A percentile compares a stretch with the other conserved stretches of the same genome.
Evolutionary conservation across 2,113 vertebrate species (phyloP).

Genomic region (Xenopus laevis): DNA sequence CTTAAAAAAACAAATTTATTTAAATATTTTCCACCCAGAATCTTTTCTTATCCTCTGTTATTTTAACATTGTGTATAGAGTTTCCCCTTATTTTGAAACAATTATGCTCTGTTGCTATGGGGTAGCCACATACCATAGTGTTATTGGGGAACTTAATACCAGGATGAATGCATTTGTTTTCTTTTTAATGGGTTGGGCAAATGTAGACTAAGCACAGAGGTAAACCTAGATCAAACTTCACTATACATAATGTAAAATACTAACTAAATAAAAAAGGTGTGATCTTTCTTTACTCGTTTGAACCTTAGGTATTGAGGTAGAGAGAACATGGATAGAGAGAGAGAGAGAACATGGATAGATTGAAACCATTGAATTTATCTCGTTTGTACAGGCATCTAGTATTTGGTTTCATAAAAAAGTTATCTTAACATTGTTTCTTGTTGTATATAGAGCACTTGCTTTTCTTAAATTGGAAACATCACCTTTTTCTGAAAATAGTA

Average conservation of each 20-base stretch:
- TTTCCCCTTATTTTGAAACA: neutral
- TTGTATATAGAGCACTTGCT: too few species aligned
- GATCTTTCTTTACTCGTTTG: conserved; percentile 14
- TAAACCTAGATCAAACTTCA: conserved; percentile 15
- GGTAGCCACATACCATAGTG: neutral
- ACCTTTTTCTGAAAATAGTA: too few species aligned
- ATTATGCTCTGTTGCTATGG: neutral
- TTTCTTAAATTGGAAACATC: too few species aligned
- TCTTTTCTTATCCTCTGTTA: too few species aligned
- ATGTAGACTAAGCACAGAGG: conserved; percentile 6
- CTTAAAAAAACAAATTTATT: too few species aligned
- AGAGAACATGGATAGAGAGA: conserved; percentile 14
- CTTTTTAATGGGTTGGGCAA: conserved; percentile 13
- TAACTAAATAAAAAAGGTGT: conserved; percentile 6
- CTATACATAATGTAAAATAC: conserved; percentile 14
- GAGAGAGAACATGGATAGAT: conserved; percentile 7
- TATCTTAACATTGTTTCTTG: too few species aligned
- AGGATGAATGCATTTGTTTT: conserved; percentile 23
- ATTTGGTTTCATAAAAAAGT: too few species aligned
- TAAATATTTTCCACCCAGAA: too few species aligned
- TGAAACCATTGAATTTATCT: neutral
- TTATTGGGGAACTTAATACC: neutral
- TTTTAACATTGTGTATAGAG: too few species aligned
- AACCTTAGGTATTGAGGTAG: neutral
- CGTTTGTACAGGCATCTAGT: too few species aligned